Conservation (phyloP, 2,888 invertebrate genomes). For the Troglohyphantes excavatus region DNA sequence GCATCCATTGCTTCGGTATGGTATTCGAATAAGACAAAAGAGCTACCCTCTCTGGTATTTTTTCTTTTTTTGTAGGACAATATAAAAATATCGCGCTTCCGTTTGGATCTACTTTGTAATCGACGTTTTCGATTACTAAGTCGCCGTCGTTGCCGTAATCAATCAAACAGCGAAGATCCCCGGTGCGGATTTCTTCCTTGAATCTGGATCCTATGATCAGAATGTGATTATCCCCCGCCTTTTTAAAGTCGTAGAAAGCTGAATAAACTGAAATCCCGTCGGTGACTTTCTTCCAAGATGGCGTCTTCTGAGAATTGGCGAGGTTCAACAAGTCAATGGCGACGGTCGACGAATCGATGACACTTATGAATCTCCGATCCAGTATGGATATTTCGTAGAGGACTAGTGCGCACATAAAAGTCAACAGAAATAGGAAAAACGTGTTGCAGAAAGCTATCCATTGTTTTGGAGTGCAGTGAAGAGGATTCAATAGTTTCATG, state of each 20-base stretch:
- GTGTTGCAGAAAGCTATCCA: slow-evolving; percentile 38
- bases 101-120: not conserved
- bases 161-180: slow-evolving; percentile 41
- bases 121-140: slow-evolving; percentile 14
- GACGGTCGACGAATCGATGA: slow-evolving; percentile 23
- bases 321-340: slow-evolving; percentile 18
- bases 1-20: slow-evolving; percentile 30
- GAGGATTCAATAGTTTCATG: too few relatives aligned
- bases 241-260: slow-evolving; percentile 10
- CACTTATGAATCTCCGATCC: slow-evolving; percentile 18
- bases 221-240: not conserved
- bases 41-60: slow-evolving; percentile 9
- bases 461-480: slow-evolving; percentile 47
- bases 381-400: slow-evolving; percentile 24
- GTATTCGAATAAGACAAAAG: slow-evolving; percentile 8
- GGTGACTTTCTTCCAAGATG: slow-evolving; percentile 23
- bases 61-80: not conserved
- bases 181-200: not conserved
- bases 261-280: slow-evolving; percentile 33
- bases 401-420: slow-evolving; percentile 40
- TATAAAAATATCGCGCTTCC: slow-evolving; percentile 9
- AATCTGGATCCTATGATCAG: slow-evolving; percentile 18
- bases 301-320: not conserved
- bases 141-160: slow-evolving; percentile 28
- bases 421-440: not conserved